Conservation (phyloP, 2,113 vertebrate genomes). For the Elachura formosa region DNA sequence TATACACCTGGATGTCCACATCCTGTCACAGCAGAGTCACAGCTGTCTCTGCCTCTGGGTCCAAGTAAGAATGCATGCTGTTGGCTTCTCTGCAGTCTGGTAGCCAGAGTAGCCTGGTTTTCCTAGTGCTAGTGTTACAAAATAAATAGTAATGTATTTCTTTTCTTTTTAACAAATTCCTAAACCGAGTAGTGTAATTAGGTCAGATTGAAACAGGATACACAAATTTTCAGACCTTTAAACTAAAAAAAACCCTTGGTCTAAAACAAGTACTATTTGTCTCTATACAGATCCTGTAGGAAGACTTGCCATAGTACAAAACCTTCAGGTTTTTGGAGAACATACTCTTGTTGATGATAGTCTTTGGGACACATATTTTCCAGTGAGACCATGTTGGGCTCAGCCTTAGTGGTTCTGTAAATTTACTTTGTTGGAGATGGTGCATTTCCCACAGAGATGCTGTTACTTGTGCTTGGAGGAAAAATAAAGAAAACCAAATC, state of each 20-base stretch:
- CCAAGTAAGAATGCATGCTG: accelerated
- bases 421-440: neutral
- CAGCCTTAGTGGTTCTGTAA: neutral
- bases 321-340: neutral
- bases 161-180: neutral
- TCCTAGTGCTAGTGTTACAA: neutral
- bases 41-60: accelerated
- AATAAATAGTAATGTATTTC: neutral
- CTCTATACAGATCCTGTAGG: neutral
- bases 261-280: neutral
- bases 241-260: neutral
- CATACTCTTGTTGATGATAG: neutral
- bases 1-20: accelerated
- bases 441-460: neutral
- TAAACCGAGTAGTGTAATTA: neutral
- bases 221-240: neutral
- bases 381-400: neutral
- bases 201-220: neutral
- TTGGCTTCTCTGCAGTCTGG: neutral
- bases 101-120: neutral
- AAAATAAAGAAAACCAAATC: neutral
- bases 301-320: neutral
- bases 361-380: neutral
- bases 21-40: too few relatives aligned
- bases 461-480: neutral